Base-by-base conservation (phyloP, 2,797 vertebrate genomes). In the Neosilurus mollespiculum region DNA sequence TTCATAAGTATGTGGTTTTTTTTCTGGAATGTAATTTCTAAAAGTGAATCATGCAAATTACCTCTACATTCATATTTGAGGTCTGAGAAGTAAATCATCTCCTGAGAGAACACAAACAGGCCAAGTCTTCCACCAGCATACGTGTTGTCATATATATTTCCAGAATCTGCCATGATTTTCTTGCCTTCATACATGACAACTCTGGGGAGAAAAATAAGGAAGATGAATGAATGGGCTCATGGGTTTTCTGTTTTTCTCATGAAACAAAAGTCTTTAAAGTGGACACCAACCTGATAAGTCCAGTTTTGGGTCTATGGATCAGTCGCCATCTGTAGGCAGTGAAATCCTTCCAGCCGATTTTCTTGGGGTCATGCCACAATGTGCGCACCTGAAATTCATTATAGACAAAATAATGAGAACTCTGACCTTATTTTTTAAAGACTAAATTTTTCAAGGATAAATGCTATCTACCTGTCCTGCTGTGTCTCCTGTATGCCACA, bases 1-100 rank as follows among this genome's bases (percentile, higher is more conserved):
- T 54, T 78, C 8, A n/a, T 0, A 69, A 18, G 34, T 24, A 22
- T n/a, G 26, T 49, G 5, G n/a, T 49, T 49, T 10, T 78, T 43
- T 8, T 34, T 10, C 3, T 77, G 1, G 43, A 54, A 53, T 26
- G 22, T 71, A 14, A 34, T 49, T 73, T 34, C 37, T 65, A 11
- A 51, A 43, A 82, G 72, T 9, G 7, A n/a, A 62, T 2, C 24
- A 65, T 69, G 15, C 1, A 0, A 49, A 14, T 93, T 94, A 99
- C 98, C 98, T 99, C 94, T 96, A 91, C 98, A 99, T 94, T 99
- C 97, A 22, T 99, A 99, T 96, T 99, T 99, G 91, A 99, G 95
- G 90, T 99, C 98, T 18, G 98, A 99, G 93, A 99, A 99, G 95
- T 99, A 99, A 89, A 98, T 97, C 98, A 98, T 98, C 95, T 99